A percentile compares a stretch with the other conserved stretches of the same genome.
phyloP scores from a whole-genome alignment of 2,113 vertebrate genomes.

The Psilopsiagon aymara region DNA sequence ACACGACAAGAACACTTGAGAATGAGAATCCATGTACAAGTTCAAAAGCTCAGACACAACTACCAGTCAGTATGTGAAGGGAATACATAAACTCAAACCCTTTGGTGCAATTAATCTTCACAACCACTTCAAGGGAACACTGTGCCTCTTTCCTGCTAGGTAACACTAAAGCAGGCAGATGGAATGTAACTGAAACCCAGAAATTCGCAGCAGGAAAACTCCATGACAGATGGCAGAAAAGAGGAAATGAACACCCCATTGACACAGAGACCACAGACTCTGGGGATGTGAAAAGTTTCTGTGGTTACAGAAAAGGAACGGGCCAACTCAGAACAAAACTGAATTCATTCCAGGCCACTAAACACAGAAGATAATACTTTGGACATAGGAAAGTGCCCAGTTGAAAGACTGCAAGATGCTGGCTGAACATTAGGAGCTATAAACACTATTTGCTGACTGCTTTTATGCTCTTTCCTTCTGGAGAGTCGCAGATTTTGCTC shows the following conservation, averaged over 20 bases:
- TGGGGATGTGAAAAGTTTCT: conserved; percentile 2
- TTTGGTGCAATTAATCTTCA: neutral
- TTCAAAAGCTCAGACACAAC: neutral
- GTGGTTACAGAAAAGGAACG: neutral
- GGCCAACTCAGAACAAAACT: neutral
- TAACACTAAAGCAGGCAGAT: neutral
- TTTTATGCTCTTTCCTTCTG: neutral
- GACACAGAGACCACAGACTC: neutral
- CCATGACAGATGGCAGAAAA: neutral
- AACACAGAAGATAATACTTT: neutral
- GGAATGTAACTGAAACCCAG: neutral
- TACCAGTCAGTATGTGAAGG: neutral
- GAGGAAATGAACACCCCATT: neutral
- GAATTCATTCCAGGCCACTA: neutral
- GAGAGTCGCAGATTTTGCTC: neutral
- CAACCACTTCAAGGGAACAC: neutral
- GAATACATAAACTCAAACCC: neutral
- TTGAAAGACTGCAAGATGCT: neutral
- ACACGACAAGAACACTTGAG: neutral
- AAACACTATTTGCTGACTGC: neutral
- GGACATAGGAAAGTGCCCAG: neutral
- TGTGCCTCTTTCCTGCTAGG: neutral
- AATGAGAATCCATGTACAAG: neutral
- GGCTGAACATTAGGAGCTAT: conserved; percentile 34
- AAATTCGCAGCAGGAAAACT: neutral